These are phyloP conservation scores for Mystacornis crossleyi DNA, from an alignment of 2,113 vertebrate species.

Conservation along the genomic window DNA sequence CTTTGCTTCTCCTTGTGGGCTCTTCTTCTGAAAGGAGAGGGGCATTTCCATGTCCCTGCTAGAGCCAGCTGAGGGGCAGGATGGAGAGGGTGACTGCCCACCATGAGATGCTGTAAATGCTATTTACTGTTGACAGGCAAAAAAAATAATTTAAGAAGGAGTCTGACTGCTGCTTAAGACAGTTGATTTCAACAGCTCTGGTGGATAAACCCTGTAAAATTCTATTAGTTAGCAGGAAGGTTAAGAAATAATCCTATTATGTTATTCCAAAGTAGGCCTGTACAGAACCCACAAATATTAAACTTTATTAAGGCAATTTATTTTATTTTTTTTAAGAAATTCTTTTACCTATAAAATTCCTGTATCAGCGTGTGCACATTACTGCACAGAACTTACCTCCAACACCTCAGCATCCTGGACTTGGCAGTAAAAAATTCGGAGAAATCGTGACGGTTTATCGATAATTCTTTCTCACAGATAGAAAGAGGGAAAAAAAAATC, in stretches of 20 bases:
- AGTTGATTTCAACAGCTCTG: not conserved
- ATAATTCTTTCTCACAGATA: not conserved
- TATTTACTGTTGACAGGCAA: not conserved
- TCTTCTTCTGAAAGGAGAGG: not conserved
- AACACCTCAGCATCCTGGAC: not conserved
- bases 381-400: slow-evolving; percentile 13
- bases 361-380: not conserved
- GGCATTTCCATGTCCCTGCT: not conserved
- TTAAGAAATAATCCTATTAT: not conserved
- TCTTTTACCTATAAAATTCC: not conserved
- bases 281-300: not conserved
- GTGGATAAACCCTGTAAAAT: not conserved
- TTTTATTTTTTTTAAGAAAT: not conserved
- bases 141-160: not conserved
- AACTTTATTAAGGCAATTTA: not conserved
- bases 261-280: not conserved
- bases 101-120: not conserved
- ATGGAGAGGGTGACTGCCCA: not conserved
- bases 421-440: not conserved
- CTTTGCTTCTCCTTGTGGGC: not conserved
- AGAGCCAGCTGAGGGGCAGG: not conserved
- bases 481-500: not conserved
- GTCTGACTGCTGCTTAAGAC: not conserved
- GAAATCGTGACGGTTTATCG: not conserved
- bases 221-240: not conserved